A percentile compares a stretch with the other conserved stretches of the same genome.
phyloP scores from a whole-genome alignment of 2,113 vertebrate genomes.

The Tragulus kanchil region DNA sequence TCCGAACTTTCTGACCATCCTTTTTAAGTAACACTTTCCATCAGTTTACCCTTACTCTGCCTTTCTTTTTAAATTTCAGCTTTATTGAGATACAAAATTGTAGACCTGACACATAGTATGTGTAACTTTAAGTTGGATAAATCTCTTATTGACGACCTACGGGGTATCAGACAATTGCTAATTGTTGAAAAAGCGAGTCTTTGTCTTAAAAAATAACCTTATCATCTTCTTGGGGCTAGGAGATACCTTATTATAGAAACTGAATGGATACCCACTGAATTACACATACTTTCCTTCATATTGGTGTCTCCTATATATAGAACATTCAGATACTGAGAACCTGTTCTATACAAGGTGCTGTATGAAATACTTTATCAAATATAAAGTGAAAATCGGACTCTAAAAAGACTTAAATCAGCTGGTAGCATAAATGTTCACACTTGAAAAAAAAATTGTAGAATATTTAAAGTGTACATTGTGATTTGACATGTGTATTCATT shows the following conservation, averaged over 20 bases:
- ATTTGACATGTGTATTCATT: not conserved
- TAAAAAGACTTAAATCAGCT: not conserved
- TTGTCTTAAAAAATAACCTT: not conserved
- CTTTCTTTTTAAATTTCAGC: not conserved
- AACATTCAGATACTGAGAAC: not conserved
- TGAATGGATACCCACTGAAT: not conserved
- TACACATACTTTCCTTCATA: not conserved
- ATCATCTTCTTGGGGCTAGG: not conserved
- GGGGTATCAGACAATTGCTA: not conserved
- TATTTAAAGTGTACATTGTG: not conserved
- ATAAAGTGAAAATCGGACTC: not conserved
- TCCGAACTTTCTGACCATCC: not conserved
- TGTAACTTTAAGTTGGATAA: not conserved
- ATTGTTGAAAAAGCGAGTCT: not conserved
- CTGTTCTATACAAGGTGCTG: not conserved
- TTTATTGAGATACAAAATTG: not conserved
- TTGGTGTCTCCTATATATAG: not conserved
- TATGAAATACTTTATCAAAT: slow-evolving; percentile 6
- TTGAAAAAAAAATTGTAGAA: not conserved
- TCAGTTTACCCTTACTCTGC: not conserved
- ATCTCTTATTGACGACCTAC: not conserved
- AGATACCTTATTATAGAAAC: not conserved
- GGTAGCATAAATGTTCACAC: not conserved
- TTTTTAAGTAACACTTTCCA: not conserved
- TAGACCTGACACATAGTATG: not conserved